Percentiles rank a stretch among this genome's conserved stretches.
Evolutionary conservation across 2,797 vertebrate genomes (phyloP).

Genomic region (Poecilia wingei): DNA sequence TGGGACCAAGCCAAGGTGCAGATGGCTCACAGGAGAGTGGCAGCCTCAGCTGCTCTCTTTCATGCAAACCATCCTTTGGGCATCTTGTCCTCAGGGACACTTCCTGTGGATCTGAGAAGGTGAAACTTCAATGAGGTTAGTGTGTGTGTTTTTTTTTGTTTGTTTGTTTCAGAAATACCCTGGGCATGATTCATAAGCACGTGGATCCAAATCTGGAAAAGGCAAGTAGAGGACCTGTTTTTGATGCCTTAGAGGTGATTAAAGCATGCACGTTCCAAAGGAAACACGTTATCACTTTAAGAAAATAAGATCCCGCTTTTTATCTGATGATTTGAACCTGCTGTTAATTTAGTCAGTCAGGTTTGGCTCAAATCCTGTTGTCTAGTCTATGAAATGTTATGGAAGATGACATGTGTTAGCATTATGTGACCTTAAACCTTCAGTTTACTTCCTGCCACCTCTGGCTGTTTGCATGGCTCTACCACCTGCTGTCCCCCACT

Average conservation of each 20-base stretch:
- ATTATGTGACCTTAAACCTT: conserved; percentile 51
- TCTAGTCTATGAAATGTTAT: conserved; percentile 40
- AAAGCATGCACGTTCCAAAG: neutral
- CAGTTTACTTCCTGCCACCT: conserved; percentile 51
- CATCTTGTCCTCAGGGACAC: conserved; percentile 51
- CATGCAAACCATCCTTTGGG: conserved; percentile 56
- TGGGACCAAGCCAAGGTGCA: conserved; percentile 43
- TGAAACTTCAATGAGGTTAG: conserved; percentile 65
- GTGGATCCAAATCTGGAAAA: conserved; percentile 16
- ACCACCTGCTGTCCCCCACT: conserved; percentile 47
- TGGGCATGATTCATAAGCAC: conserved; percentile 49
- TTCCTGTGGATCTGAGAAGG: conserved; percentile 53
- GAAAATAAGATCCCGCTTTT: neutral
- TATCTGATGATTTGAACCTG: conserved; percentile 19
- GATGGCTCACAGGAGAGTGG: conserved; percentile 54
- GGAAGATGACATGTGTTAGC: conserved; percentile 32
- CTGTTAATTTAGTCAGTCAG: conserved; percentile 21
- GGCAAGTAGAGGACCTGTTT: neutral
- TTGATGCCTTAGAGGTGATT: neutral
- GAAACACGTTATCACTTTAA: neutral
- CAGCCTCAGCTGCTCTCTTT: conserved; percentile 74
- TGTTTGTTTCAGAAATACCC: conserved; percentile 25
- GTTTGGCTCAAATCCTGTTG: conserved; percentile 44
- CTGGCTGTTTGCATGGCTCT: conserved; percentile 20
- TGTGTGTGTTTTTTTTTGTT: conserved; percentile 60